phyloP scores from a whole-genome alignment of 2,888 invertebrate species.

The Creontiades dilutus region DNA sequence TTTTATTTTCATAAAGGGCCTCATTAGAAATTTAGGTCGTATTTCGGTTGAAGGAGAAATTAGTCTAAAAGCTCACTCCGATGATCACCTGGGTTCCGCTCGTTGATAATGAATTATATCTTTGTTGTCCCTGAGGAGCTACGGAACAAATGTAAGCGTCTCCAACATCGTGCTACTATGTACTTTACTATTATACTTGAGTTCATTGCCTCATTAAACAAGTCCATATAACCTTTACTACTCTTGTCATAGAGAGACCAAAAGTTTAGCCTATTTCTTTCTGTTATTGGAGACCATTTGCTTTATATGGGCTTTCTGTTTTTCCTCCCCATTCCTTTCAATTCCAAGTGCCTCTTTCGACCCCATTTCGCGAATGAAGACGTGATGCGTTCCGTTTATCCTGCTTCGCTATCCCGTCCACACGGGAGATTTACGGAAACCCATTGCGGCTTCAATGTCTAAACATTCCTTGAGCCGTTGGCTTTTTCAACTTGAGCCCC shows the following conservation, averaged over 20 bases:
- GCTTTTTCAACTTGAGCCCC: constrained; percentile 29
- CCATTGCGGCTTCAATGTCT: constrained; percentile 28
- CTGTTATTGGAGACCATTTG: background rate
- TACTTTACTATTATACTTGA: too few species aligned
- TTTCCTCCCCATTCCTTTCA: background rate
- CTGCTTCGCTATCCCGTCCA: background rate
- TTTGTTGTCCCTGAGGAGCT: too few species aligned
- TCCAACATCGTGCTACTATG: background rate
- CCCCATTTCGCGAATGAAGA: background rate
- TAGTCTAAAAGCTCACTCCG: too few species aligned
- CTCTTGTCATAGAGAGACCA: background rate
- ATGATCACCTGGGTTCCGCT: too few species aligned
- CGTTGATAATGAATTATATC: too few species aligned
- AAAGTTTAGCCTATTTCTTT: too few species aligned
- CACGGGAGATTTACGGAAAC: constrained; percentile 20
- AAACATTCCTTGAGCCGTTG: constrained; percentile 15
- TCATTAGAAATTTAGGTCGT: too few species aligned
- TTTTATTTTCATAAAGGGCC: too few species aligned
- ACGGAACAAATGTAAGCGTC: too few species aligned
- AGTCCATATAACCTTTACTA: background rate
- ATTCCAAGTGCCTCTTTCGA: background rate
- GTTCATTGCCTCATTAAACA: background rate
- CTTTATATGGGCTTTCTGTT: background rate
- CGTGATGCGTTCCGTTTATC: background rate
- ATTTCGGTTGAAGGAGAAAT: too few species aligned